Conservation (phyloP, 1,140 invertebrate genomes). For the Drosophila virilis region DNA sequence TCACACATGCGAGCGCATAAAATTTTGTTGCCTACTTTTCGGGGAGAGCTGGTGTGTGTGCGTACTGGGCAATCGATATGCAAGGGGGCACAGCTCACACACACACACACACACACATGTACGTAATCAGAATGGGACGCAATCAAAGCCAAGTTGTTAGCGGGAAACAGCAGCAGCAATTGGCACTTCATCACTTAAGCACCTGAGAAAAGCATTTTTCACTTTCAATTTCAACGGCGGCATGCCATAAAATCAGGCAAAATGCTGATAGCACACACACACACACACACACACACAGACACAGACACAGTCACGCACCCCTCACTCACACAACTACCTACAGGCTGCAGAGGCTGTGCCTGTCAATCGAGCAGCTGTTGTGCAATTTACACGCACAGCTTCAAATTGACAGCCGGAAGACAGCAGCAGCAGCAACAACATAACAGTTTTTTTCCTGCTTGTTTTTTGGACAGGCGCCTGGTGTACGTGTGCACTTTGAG, state of each 20-base stretch:
- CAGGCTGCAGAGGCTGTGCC: slow-evolving; percentile 3
- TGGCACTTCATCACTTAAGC: slow-evolving; percentile 82
- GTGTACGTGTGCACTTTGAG: slow-evolving; percentile 74
- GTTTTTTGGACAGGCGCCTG: slow-evolving; percentile 7
- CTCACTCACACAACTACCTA: slow-evolving; percentile 12
- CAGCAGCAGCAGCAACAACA: slow-evolving; percentile 43
- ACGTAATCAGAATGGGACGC: slow-evolving; percentile 55
- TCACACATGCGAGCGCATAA: slow-evolving; percentile 66
- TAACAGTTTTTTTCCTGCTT: background rate
- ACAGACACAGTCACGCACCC: slow-evolving; percentile 13
- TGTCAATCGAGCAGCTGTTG: slow-evolving; percentile 80
- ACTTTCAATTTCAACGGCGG: slow-evolving; percentile 78
- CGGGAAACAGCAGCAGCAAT: slow-evolving; percentile 46
- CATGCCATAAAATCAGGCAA: slow-evolving; percentile 75
- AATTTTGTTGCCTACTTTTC: slow-evolving; percentile 74
- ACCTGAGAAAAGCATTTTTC: slow-evolving; percentile 79
- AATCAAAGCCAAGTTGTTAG: slow-evolving; percentile 61
- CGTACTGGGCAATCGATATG: slow-evolving; percentile 55
- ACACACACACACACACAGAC: slow-evolving; percentile 37
- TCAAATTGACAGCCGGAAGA: slow-evolving; percentile 75
- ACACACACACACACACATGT: slow-evolving; percentile 31
- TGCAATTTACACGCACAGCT: slow-evolving; percentile 79
- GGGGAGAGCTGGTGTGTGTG: slow-evolving; percentile 18
- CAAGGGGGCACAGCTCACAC: slow-evolving; percentile 29
- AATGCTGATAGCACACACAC: slow-evolving; percentile 66